Base-by-base conservation (phyloP, 1,140 invertebrate species). In the Mercenaria mercenaria region DNA sequence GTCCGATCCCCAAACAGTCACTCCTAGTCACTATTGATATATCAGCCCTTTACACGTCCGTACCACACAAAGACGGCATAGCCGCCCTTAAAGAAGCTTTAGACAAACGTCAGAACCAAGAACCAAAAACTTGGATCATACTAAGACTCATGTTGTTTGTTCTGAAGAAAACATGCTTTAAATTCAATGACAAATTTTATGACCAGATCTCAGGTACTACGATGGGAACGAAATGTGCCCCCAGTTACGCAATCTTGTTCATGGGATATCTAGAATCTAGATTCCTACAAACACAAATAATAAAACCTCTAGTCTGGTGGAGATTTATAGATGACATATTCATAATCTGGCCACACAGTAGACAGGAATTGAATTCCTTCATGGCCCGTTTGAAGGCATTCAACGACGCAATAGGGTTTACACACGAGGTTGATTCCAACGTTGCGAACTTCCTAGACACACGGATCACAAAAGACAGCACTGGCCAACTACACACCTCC, bases 291-390 rank as follows among this genome's bases (percentile, higher is more conserved):
- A 69, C 10, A 69, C 67, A 69, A 41, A 2, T n/a, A 37, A 11
- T 69, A 32, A 13, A 34, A 20, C 67, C 67, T 4, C 37, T 69
- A 41, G 67, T 69, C 13, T 69, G 67, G 67, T 69, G 67, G 67
- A 69, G 67, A 69, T 69, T 32, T 34, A 69, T 69, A 11, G 29
- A 69, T 69, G 67, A 69, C 37, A 69, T 69, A 26, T 64, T 69
- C 29, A 69, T 69, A 26, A 69, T 69, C 4, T 69, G 67, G 67
- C 67, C 67, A 69, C 67, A 69, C 37, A 69, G 67, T 34, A 69
- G 67, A 69, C 29, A 69, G 67, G 67, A 69, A 37, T 69, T 69
- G 67, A 20, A 69, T 69, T 69, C 67, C 67, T 69, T 69, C 29
- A 69, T 69, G 32, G 37, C 37, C 32, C 13, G 32, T n/a, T n/a